Conservation (phyloP, 2,888 invertebrate genomes). For the Linnaemya vulpina region DNA sequence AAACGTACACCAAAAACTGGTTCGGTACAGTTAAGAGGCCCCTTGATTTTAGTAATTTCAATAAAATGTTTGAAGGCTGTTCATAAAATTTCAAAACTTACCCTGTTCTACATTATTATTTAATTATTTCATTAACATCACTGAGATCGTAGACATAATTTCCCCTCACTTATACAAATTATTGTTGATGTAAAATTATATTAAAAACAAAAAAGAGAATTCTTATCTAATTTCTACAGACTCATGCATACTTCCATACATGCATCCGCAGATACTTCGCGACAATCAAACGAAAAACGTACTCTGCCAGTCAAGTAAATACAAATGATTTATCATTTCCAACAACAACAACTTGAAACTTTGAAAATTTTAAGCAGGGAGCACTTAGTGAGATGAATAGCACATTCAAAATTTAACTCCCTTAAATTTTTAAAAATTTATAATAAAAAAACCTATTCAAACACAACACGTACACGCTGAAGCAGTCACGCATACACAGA, state of each 20-base stretch:
- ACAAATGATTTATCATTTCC: constrained; percentile 25
- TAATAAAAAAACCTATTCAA: neutral
- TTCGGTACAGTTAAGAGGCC: no score
- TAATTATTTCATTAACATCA: no score
- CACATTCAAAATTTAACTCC: constrained; percentile 29
- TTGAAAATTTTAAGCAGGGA: constrained; percentile 28
- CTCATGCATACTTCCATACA: neutral
- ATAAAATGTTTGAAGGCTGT: no score
- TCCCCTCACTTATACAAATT: constrained; percentile 34
- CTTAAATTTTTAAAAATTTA: constrained; percentile 11
- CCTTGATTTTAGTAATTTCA: no score
- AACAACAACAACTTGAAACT: constrained; percentile 21
- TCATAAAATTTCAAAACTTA: no score
- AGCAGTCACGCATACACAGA: neutral
- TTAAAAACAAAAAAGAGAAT: constrained; percentile 30
- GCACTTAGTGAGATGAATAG: constrained; percentile 41
- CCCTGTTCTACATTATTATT: no score
- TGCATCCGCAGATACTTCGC: constrained; percentile 4
- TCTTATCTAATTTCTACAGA: neutral
- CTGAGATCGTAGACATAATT: no score
- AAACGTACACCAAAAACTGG: no score
- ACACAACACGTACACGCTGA: neutral
- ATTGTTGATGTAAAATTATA: constrained; percentile 19
- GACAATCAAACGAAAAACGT: neutral
- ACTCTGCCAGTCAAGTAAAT: constrained; percentile 11